Evolutionary conservation across 1,140 invertebrate species (phyloP).

Genomic region (Drosophila kikkawai): DNA sequence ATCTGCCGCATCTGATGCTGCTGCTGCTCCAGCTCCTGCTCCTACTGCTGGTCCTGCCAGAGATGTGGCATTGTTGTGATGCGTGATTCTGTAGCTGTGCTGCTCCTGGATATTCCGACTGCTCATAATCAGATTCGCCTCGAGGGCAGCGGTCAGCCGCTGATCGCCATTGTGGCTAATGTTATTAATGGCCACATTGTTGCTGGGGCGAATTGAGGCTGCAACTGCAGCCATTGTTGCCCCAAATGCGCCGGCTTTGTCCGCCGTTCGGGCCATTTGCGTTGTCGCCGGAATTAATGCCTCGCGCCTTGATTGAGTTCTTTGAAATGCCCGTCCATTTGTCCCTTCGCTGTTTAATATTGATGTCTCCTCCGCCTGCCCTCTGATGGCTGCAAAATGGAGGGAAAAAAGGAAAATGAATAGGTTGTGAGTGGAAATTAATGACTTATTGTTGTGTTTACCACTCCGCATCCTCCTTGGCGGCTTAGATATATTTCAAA

Average conservation of each 20-base stretch:
- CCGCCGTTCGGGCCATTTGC: slow-evolving; percentile 63
- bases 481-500: slow-evolving; percentile 69
- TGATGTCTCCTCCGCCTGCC: slow-evolving; percentile 47
- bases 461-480: slow-evolving; percentile 13
- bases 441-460: slow-evolving; percentile 76
- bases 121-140: slow-evolving; percentile 80
- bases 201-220: slow-evolving; percentile 34
- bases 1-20: slow-evolving; percentile 6
- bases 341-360: slow-evolving; percentile 74
- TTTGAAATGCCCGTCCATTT: slow-evolving; percentile 76
- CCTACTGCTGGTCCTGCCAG: slow-evolving; percentile 8
- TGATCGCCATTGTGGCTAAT: slow-evolving; percentile 69
- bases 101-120: slow-evolving; percentile 71
- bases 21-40: not conserved
- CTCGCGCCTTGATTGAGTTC: slow-evolving; percentile 79
- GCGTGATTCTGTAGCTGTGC: slow-evolving; percentile 69
- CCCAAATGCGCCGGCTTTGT: slow-evolving; percentile 35
- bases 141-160: slow-evolving; percentile 49
- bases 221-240: slow-evolving; percentile 43
- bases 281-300: slow-evolving; percentile 74
- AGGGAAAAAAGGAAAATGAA: slow-evolving; percentile 41
- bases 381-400: slow-evolving; percentile 36
- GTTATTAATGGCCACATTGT: slow-evolving; percentile 74
- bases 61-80: slow-evolving; percentile 42
- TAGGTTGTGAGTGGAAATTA: slow-evolving; percentile 66